A percentile compares a stretch with the other conserved stretches of the same genome.
phyloP scores from a whole-genome alignment of 2,113 vertebrate species.

The Mus pahari region DNA sequence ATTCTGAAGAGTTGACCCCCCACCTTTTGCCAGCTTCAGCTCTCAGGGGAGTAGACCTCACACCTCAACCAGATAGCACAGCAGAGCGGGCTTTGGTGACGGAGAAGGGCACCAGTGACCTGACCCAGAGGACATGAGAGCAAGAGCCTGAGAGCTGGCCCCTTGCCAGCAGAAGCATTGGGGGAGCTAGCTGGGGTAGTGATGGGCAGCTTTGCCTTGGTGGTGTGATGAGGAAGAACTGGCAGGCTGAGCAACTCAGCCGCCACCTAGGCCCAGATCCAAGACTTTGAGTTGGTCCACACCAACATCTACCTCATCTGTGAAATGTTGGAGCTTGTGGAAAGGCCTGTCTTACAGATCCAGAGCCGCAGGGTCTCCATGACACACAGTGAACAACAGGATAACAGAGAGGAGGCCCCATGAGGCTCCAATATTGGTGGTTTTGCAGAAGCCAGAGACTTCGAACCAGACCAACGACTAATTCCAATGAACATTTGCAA shows the following conservation, averaged over 20 bases:
- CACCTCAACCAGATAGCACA: not conserved
- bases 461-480: not conserved
- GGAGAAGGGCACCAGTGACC: no score
- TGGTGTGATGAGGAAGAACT: not conserved
- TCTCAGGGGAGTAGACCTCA: not conserved
- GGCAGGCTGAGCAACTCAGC: not conserved
- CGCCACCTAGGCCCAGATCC: not conserved
- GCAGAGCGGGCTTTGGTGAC: not conserved
- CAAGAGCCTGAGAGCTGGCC: not conserved
- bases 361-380: not conserved
- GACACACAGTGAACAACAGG: not conserved
- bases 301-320: not conserved
- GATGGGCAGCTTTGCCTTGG: not conserved
- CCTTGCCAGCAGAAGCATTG: not conserved
- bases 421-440: not conserved
- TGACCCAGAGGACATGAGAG: not conserved
- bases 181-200: not conserved
- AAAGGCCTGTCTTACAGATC: not conserved
- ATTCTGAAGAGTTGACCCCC: not conserved
- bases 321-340: not conserved
- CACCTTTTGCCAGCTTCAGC: not conserved
- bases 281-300: not conserved
- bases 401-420: not conserved
- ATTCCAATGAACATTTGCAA: not conserved
- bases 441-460: not conserved